Percentiles rank a stretch among this genome's conserved stretches.
Evolutionary conservation across 2,888 invertebrate genomes (phyloP).

Genomic region (Clostera curtula): DNA sequence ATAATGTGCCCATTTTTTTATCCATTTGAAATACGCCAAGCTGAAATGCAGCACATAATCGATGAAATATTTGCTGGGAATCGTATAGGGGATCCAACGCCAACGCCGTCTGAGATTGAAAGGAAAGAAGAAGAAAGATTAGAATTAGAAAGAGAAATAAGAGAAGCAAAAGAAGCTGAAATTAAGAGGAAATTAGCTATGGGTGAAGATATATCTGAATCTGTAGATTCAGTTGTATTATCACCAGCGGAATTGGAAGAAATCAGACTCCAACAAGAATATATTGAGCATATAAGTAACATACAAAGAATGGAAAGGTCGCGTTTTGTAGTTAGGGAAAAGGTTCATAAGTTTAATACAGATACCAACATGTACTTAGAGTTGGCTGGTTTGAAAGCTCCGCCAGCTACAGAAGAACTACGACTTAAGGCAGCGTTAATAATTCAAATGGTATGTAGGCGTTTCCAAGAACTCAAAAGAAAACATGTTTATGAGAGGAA

Average conservation of each 20-base stretch:
- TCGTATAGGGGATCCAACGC: slow-evolving; percentile 50
- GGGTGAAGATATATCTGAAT: slow-evolving; percentile 36
- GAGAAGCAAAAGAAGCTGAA: slow-evolving; percentile 44
- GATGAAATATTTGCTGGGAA: slow-evolving; percentile 60
- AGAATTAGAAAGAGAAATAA: slow-evolving; percentile 33
- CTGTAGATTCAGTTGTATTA: slow-evolving; percentile 27
- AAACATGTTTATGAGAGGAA: slow-evolving; percentile 47
- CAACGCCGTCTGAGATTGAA: slow-evolving; percentile 48
- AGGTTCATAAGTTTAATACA: slow-evolving; percentile 39
- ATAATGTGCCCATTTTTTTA: slow-evolving; percentile 78
- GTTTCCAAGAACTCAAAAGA: slow-evolving; percentile 53
- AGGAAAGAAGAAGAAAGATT: slow-evolving; percentile 39
- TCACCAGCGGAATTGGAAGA: slow-evolving; percentile 43
- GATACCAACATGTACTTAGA: slow-evolving; percentile 51
- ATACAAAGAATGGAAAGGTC: slow-evolving; percentile 65
- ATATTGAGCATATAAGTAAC: slow-evolving; percentile 34
- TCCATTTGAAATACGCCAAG: slow-evolving; percentile 67
- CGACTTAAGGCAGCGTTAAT: slow-evolving; percentile 36
- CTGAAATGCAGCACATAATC: slow-evolving; percentile 63
- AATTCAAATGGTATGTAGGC: slow-evolving; percentile 52
- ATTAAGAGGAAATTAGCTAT: slow-evolving; percentile 37
- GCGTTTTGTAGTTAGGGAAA: slow-evolving; percentile 28
- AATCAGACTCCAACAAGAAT: slow-evolving; percentile 36
- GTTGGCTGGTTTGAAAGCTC: slow-evolving; percentile 51
- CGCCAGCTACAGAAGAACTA: slow-evolving; percentile 32